Base-by-base conservation (phyloP, 2,113 vertebrate genomes). In the Forbesichthys agassizii region DNA sequence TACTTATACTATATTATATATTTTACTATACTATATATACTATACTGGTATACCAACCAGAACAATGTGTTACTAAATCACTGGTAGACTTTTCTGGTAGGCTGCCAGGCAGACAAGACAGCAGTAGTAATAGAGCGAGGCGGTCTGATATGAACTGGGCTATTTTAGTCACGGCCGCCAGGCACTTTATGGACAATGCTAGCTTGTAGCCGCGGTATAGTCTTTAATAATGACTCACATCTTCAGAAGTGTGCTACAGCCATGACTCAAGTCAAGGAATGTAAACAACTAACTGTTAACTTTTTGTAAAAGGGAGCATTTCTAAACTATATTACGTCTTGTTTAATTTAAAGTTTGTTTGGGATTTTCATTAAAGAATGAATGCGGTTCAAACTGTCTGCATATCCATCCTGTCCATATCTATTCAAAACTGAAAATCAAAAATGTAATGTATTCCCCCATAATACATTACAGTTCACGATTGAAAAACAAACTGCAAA, bases 121-220 rank as follows among this genome's bases (percentile, higher is more conserved):
- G 82, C 81, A 80, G 74, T 71, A 75, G 68, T 78, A 72, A 74
- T 79, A 69, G 82, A 82, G 75, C 48, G 81, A 86, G 80, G 79
- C 69, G 72, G 51, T 67, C 83, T 81, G 86, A 88, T 90, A 88
- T 86, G 83, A 88, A 73, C 75, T 52, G 36, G 65, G 82, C 79
- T 92, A 91, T 91, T 92, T 92, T 86, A 74, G 89, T 87, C 74
- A 7, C n/a, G 5, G 48, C 78, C 75, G 80, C 79, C 80, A 77
- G 80, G 79, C 80, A 78, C 64, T 69, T 77, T 75, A 75, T 84
- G 62, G 66, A 46, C 71, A 69, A 81, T 64, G 77, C 86, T 77
- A 74, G 70, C 71, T 67, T 60, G 27, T 68, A 76, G 77, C 66
- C 75, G 81, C 60, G 67, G 16, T 54, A 67, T 69, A 63, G 68